Evolutionary conservation across 2,888 invertebrate species (phyloP).

Genomic region (Drosophila eohydei): DNA sequence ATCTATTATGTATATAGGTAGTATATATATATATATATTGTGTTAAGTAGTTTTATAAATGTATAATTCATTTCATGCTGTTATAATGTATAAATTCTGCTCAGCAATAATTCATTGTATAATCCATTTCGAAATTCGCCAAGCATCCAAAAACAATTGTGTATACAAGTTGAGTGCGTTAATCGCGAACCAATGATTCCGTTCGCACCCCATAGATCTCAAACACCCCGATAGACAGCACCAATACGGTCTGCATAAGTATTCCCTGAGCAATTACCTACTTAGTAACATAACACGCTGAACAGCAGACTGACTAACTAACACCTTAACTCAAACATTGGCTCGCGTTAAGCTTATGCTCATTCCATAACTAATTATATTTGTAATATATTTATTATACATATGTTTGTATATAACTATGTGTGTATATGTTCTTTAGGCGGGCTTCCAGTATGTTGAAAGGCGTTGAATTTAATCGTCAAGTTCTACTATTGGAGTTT

Average conservation of each 20-base stretch:
- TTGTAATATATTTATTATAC: conserved; percentile 30
- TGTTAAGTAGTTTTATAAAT: conserved; percentile 23
- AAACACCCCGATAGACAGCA: conserved; percentile 15
- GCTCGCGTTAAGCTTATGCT: conserved; percentile 41
- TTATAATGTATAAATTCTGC: conserved; percentile 29
- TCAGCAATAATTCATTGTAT: conserved; percentile 51
- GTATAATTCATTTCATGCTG: conserved; percentile 35
- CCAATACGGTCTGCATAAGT: conserved; percentile 33
- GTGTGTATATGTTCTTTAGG: conserved; percentile 55
- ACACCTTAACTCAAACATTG: conserved; percentile 30
- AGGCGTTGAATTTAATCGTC: conserved; percentile 42
- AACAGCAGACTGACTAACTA: conserved; percentile 25
- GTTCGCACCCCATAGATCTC: conserved; percentile 8
- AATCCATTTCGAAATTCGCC: conserved; percentile 30
- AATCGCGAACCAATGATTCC: conserved; percentile 44
- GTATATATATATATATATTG: conserved; percentile 13
- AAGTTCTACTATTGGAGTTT: conserved; percentile 39
- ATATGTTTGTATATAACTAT: conserved; percentile 29
- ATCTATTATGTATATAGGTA: conserved; percentile 29
- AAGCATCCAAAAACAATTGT: conserved; percentile 34
- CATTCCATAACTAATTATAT: conserved; percentile 23
- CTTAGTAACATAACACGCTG: conserved; percentile 34
- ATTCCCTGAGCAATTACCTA: conserved; percentile 56
- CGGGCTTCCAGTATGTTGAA: conserved; percentile 56
- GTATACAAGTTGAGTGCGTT: conserved; percentile 31